A percentile compares a stretch with the other conserved stretches of the same genome.
phyloP scores from a whole-genome alignment of 2,888 invertebrate genomes.

The Caenorhabditis sp. region DNA sequence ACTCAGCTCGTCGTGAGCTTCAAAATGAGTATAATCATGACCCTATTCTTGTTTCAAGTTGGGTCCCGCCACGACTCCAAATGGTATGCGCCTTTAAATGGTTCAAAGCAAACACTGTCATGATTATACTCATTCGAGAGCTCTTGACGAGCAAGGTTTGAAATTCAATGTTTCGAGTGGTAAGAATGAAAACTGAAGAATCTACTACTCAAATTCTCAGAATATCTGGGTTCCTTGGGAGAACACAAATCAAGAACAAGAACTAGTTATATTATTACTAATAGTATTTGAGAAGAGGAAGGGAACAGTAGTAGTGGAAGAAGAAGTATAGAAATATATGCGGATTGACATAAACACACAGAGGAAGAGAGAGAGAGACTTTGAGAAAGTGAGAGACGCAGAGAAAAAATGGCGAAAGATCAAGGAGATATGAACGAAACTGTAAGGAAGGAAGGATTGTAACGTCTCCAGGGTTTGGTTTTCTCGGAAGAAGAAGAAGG shows the following conservation, averaged over 20 bases:
- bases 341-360: conserved; percentile 42
- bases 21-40: neutral
- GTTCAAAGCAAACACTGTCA: neutral
- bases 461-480: conserved; percentile 1
- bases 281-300: neutral
- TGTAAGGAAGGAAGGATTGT: neutral
- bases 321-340: conserved; percentile 6
- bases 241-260: neutral
- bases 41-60: neutral
- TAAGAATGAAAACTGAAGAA: neutral
- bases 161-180: neutral
- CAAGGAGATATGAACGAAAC: neutral
- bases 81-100: too few species aligned
- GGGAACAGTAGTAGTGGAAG: neutral
- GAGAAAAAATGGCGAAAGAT: neutral
- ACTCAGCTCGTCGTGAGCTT: neutral
- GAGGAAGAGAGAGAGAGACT: conserved; percentile 8
- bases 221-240: neutral
- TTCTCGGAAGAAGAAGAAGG: conserved; percentile 15
- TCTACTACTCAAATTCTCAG: conserved; percentile 1
- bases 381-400: neutral
- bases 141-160: neutral
- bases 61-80: too few species aligned
- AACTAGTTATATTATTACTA: conserved; percentile 8
- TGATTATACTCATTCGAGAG: neutral